Base-by-base conservation (phyloP, 2,888 invertebrate species). In the Saturnia japonica region DNA sequence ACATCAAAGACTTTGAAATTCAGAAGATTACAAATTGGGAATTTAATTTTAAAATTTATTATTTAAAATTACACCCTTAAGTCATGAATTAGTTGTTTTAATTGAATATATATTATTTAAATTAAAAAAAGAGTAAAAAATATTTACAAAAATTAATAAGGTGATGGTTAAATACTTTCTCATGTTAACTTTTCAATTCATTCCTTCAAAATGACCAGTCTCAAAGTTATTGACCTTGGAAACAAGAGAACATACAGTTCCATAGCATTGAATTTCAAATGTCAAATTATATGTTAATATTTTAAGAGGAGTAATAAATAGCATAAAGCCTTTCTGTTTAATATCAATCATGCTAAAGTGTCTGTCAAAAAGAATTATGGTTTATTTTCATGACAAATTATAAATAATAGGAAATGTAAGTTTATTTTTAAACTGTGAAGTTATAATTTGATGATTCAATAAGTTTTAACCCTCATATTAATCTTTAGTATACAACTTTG, bases 341-440 rank as follows among this genome's bases (percentile, higher is more conserved):
- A 79, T 77, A 78, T 72, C 72, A 79, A 77, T 76, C 83, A 83
- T 83, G 83, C 83, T 74, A 64, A 71, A 74, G 74, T 78, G 78
- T 75, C 78, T 77, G 79, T 75, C 82, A 85, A 82, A 82, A 85
- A 84, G 77, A 82, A 79, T 68, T 64, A 60, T 28, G 25, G 14
- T 28, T 60, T 6, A 60, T 14, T 28, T 14, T 28, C 14, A 28
- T 60, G 11, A 60, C 25, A 28, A 2, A 6, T 25, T 12, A 28
- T 2, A 60, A 60, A 28, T 60, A 60, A 60, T 66, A 40, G 42
- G n/a, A 3, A 43, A 14, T 40, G 11, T 64, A 64, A 34, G 64
- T 34, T 66, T 40, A 25, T 42, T 66, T 40, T 42, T 14, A 60
- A 60, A 60, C 28, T 28, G 25, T 25, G 25, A 25, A 25, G 22